Evolutionary conservation across 2,888 invertebrate species (phyloP), one percentile per base, ranked within the genome.

Genomic region (Ptilodon capucinus): DNA sequence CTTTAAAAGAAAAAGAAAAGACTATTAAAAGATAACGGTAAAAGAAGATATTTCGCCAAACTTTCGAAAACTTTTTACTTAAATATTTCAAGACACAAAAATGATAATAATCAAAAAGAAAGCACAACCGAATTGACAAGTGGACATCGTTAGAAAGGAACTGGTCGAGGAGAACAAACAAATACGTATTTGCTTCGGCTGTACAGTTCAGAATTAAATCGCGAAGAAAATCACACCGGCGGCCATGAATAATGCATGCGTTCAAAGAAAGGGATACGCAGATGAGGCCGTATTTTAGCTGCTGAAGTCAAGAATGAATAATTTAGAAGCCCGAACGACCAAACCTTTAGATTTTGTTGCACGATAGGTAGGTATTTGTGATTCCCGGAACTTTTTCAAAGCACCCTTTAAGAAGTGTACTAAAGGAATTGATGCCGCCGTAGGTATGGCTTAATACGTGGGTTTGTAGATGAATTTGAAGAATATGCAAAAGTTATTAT

Each of bases 201-300:
- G 34, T 36, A 51, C 39, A 56, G 53, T 60, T 58, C 54, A 51
- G 67, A 74, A 82, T 77, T 73, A 78, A 80, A 76, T 74, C 58
- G 67, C 61, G 54, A 75, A 76, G 70, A 77, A 81, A 81, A 82
- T 81, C 77, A 71, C 79, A 70, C 64, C 58, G 60, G 53, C 54
- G 48, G 53, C 13, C 72, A 81, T 87, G 79, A 84, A 87, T 88
- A 80, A 88, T 84, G 74, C 63, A 85, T 79, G 53, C 40, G 68
- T 81, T 81, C 77, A 67, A 76, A 75, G 79, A 80, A 84, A 79
- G 69, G 76, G 75, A 78, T 81, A 80, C 79, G 74, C 74, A 80
- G 79, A 85, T 80, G 80, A 79, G 73, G 68, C 60, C 70, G 78
- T 82, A 74, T 80, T 83, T 81, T 75, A 77, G 74, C 76, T 74